A percentile compares a stretch with the other conserved stretches of the same genome.
Evolutionary conservation across 2,797 vertebrate genomes (phyloP).

Genomic region (Ctenopoma multispine): DNA sequence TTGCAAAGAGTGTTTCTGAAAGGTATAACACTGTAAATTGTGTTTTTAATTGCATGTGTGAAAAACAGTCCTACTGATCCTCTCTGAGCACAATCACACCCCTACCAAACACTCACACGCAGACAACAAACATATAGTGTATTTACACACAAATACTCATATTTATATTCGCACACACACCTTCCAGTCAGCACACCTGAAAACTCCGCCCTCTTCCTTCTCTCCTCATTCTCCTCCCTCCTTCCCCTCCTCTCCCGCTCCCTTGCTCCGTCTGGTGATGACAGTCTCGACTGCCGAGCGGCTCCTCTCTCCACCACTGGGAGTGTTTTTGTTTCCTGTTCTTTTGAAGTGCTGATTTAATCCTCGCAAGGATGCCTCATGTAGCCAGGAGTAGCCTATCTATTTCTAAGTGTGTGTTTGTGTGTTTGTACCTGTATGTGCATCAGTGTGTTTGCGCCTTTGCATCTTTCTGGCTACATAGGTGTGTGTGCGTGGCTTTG

Average conservation of each 20-base stretch:
- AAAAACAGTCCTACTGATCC: slow-evolving; percentile 21
- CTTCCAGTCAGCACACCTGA: slow-evolving; percentile 72
- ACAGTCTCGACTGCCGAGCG: slow-evolving; percentile 77
- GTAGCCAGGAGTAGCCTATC: slow-evolving; percentile 81
- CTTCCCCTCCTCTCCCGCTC: slow-evolving; percentile 52
- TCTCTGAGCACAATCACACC: slow-evolving; percentile 7
- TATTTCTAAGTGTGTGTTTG: slow-evolving; percentile 63
- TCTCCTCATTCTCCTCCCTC: slow-evolving; percentile 52
- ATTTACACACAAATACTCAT: slow-evolving; percentile 17
- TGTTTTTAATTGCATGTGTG: not conserved
- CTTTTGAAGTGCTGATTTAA: slow-evolving; percentile 89
- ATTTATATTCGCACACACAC: slow-evolving; percentile 44
- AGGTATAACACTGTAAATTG: not conserved
- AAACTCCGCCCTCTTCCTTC: slow-evolving; percentile 70
- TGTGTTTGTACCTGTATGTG: slow-evolving; percentile 47
- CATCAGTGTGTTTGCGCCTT: slow-evolving; percentile 43
- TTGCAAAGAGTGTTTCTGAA: not conserved
- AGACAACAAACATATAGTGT: slow-evolving; percentile 17
- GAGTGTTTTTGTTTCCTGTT: slow-evolving; percentile 83
- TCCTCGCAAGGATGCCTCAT: slow-evolving; percentile 80
- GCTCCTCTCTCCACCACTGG: slow-evolving; percentile 78
- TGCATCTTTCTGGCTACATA: slow-evolving; percentile 55
- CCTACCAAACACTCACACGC: slow-evolving; percentile 7
- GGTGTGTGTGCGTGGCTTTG: slow-evolving; percentile 61
- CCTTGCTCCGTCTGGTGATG: slow-evolving; percentile 73